These are phyloP conservation scores for Erynnis tages DNA, from an alignment of 2,888 invertebrate genomes.

Conservation along the genomic window DNA sequence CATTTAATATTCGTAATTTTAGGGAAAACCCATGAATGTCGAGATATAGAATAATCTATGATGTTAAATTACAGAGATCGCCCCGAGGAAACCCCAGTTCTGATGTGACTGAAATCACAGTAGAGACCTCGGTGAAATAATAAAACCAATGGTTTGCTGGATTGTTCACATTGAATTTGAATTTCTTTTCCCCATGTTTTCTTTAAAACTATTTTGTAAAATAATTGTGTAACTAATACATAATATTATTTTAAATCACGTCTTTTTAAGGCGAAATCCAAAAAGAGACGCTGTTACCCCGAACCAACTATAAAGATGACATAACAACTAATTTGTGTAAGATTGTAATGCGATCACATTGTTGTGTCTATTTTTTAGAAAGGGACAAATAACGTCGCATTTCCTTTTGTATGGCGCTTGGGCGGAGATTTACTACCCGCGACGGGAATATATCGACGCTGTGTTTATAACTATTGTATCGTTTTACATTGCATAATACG, in stretches of 20 bases:
- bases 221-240: too few relatives aligned
- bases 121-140: not conserved
- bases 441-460: constrained; percentile 15
- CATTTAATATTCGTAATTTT: not conserved
- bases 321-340: too few relatives aligned
- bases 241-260: too few relatives aligned
- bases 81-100: not conserved
- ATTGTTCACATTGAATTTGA: too few relatives aligned
- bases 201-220: too few relatives aligned
- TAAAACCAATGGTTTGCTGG: not conserved
- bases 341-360: constrained; percentile 4
- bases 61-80: constrained; percentile 8
- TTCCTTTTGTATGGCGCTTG: constrained; percentile 13
- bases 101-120: not conserved
- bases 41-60: constrained; percentile 3
- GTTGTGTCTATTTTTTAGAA: constrained; percentile 19
- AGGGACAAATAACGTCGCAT: constrained; percentile 23
- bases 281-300: too few relatives aligned
- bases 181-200: too few relatives aligned
- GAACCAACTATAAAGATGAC: too few relatives aligned
- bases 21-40: constrained; percentile 7
- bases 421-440: constrained; percentile 13
- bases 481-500: not conserved
- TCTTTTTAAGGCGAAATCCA: too few relatives aligned
- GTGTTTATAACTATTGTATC: constrained; percentile 1